phyloP scores from a whole-genome alignment of 2,797 vertebrate species.

The Furcifer pardalis region DNA sequence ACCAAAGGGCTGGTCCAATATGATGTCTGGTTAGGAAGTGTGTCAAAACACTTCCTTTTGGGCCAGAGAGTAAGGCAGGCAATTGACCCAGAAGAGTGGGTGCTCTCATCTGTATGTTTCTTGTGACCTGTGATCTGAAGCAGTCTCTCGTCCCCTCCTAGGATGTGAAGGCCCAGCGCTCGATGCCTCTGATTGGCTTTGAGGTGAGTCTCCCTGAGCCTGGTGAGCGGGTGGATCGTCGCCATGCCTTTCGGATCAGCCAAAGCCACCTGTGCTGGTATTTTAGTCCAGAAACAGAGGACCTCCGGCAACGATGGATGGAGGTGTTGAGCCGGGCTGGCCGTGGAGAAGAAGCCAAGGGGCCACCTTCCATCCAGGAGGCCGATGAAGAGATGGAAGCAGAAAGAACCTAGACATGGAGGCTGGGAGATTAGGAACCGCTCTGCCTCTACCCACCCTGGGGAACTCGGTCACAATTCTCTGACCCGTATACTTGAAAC shows the following conservation, averaged over 20 bases:
- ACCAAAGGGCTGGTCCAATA: neutral
- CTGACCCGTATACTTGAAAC: slow-evolving; percentile 38
- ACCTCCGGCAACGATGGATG: slow-evolving; percentile 88
- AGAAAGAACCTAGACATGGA: slow-evolving; percentile 48
- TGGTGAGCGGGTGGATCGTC: slow-evolving; percentile 86
- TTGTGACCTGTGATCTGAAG: neutral
- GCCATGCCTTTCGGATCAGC: slow-evolving; percentile 89
- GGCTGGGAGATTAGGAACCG: slow-evolving; percentile 5
- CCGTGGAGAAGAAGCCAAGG: slow-evolving; percentile 83
- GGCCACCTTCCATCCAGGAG: slow-evolving; percentile 80
- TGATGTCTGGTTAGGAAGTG: neutral
- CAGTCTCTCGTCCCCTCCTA: slow-evolving; percentile 51
- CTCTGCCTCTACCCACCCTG: slow-evolving; percentile 14
- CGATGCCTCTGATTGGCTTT: slow-evolving; percentile 89
- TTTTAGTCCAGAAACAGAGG: slow-evolving; percentile 90
- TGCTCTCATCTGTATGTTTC: neutral
- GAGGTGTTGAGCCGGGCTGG: slow-evolving; percentile 85
- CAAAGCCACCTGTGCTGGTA: slow-evolving; percentile 91
- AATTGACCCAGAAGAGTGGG: neutral
- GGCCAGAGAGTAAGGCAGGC: neutral
- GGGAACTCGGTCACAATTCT: slow-evolving; percentile 34
- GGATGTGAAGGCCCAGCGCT: slow-evolving; percentile 93
- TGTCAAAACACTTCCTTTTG: too few species aligned
- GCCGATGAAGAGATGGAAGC: slow-evolving; percentile 58
- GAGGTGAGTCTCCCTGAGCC: slow-evolving; percentile 87